Evolutionary conservation across 2,888 invertebrate genomes (phyloP).

Genomic region (Willowsia nigromaculata): DNA sequence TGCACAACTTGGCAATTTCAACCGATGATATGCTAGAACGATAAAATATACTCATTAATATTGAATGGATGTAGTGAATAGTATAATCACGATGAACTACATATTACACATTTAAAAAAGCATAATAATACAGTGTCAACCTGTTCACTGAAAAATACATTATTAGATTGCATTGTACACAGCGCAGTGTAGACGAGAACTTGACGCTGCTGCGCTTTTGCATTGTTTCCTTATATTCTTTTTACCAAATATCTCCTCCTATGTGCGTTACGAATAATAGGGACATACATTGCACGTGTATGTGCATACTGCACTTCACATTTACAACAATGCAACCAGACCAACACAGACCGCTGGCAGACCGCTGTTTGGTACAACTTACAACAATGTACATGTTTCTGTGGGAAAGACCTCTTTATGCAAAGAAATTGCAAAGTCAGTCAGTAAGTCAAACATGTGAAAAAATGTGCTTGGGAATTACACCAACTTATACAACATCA

Average conservation of each 20-base stretch:
- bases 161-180: not conserved
- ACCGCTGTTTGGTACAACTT: too few species aligned
- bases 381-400: not conserved
- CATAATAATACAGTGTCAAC: not conserved
- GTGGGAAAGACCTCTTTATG: not conserved
- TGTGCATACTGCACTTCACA: not conserved
- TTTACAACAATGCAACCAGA: not conserved
- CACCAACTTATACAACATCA: not conserved
- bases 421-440: not conserved
- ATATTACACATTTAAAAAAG: not conserved
- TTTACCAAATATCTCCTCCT: not conserved
- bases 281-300: not conserved
- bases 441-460: not conserved
- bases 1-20: slow-evolving; percentile 20
- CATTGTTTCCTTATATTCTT: not conserved
- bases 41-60: slow-evolving; percentile 7
- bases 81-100: slow-evolving; percentile 22
- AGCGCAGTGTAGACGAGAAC: not conserved
- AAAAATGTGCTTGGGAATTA: not conserved
- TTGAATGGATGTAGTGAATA: not conserved
- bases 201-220: not conserved
- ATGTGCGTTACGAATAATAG: not conserved
- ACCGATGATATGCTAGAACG: not conserved
- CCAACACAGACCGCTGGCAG: not conserved
- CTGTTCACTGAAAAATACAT: not conserved